These are phyloP conservation scores for Hestina assimilis DNA, from an alignment of 1,140 invertebrate species.

Conservation along the genomic window DNA sequence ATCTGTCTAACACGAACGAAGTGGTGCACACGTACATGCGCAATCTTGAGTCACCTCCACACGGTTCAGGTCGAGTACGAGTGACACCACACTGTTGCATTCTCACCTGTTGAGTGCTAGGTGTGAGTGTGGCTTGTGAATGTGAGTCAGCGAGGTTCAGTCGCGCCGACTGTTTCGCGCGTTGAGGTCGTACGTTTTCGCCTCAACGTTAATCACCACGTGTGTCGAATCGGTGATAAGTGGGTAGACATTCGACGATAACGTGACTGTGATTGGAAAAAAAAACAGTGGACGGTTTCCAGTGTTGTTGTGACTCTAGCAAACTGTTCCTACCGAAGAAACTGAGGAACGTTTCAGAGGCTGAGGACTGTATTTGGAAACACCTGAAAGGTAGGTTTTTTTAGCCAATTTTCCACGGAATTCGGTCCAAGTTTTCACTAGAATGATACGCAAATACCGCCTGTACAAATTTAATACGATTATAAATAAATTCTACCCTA, in stretches of 20 bases:
- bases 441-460: conserved; percentile 4
- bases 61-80: conserved; percentile 49
- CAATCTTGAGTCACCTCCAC: conserved; percentile 62
- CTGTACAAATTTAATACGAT: neutral
- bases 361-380: conserved; percentile 62
- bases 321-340: conserved; percentile 56
- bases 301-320: conserved; percentile 55
- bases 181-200: conserved; percentile 51
- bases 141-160: conserved; percentile 48
- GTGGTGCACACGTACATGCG: conserved; percentile 65
- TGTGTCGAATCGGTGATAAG: conserved; percentile 53
- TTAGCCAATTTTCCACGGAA: conserved; percentile 33
- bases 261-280: conserved; percentile 38
- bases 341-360: conserved; percentile 64
- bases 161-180: conserved; percentile 39
- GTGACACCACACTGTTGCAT: conserved; percentile 68
- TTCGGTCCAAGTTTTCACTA: conserved; percentile 54
- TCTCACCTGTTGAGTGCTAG: conserved; percentile 68
- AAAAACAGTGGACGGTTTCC: conserved; percentile 38
- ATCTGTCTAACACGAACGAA: conserved; percentile 68
- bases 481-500: neutral
- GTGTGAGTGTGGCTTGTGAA: conserved; percentile 59
- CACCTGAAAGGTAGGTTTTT: conserved; percentile 68
- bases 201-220: conserved; percentile 40
- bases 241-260: conserved; percentile 61